Conservation (phyloP, 2,797 vertebrate species). For the Molossus molossus region DNA sequence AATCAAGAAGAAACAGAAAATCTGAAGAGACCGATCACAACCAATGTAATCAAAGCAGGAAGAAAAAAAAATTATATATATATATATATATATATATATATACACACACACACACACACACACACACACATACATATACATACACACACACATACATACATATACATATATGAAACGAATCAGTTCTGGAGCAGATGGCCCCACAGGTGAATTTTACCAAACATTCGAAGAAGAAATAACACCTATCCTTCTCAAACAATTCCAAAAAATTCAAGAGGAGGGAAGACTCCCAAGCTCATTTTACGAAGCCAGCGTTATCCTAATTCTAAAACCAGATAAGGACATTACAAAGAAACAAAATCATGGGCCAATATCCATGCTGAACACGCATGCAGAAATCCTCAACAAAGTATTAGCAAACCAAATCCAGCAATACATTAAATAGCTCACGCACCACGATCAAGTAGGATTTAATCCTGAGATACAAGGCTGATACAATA, state of each 20-base stretch:
- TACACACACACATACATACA: too few species aligned
- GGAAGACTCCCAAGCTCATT: background rate
- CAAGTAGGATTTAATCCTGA: background rate
- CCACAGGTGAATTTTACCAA: background rate
- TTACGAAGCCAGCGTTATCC: background rate
- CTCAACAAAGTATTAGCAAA: background rate
- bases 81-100: too few species aligned
- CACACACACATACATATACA: too few species aligned
- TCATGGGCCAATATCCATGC: background rate
- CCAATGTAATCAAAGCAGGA: background rate
- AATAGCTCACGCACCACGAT: background rate
- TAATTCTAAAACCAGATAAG: background rate
- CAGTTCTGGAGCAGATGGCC: too few species aligned
- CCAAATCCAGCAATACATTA: background rate
- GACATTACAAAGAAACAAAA: background rate
- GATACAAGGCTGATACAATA: background rate
- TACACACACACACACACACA: too few species aligned
- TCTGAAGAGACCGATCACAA: background rate
- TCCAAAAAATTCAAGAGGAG: background rate
- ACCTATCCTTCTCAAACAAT: background rate
- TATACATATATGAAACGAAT: background rate
- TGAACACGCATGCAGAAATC: background rate
- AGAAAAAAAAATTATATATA: background rate
- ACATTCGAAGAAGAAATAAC: background rate
- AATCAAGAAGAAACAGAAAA: background rate